Conservation (phyloP, 2,113 vertebrate genomes). For the Hiodon tergisus region DNA sequence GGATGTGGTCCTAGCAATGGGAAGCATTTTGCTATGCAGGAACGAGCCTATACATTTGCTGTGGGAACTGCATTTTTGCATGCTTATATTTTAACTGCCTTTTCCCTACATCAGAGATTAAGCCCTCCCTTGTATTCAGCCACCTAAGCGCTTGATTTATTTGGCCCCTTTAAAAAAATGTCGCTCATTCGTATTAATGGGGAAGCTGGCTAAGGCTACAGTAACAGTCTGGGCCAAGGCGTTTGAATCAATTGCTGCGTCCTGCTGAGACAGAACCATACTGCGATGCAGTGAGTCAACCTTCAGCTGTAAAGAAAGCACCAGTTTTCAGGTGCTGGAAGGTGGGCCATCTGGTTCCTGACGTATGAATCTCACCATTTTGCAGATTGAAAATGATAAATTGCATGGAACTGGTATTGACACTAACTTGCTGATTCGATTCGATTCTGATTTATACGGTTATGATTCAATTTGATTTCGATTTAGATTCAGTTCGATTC, state of each 20-base stretch:
- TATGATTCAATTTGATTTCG: no score
- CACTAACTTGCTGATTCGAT: no score
- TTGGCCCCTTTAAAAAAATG: neutral
- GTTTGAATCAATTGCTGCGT: neutral
- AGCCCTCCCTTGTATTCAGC: neutral
- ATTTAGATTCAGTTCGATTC: no score
- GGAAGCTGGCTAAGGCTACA: neutral
- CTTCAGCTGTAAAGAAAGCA: neutral
- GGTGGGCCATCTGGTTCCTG: no score
- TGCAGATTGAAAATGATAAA: no score
- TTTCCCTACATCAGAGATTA: neutral
- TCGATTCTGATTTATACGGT: no score
- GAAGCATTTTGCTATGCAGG: no score
- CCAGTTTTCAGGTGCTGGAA: no score
- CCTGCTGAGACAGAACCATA: neutral
- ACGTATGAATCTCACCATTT: no score
- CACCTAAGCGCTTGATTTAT: neutral
- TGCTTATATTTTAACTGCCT: neutral
- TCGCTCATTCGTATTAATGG: neutral
- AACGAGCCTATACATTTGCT: neutral
- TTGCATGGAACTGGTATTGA: no score
- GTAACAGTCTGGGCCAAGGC: neutral
- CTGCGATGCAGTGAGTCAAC: neutral
- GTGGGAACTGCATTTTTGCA: no score
- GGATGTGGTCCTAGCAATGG: neutral